Conservation (phyloP, 2,113 vertebrate species). For the Xiphophorus hellerii region DNA sequence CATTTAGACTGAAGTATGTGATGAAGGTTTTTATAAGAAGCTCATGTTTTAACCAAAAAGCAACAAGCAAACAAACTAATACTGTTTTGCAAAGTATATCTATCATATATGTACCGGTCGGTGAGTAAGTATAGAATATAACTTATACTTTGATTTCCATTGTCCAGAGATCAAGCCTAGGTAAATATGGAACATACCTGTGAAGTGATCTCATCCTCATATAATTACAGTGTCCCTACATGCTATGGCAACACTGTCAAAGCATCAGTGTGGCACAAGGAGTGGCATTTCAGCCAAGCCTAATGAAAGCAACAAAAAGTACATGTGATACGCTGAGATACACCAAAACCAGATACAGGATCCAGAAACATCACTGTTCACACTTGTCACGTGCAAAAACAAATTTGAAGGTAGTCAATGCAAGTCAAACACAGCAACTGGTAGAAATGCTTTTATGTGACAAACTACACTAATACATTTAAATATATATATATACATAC, state of each 20-base stretch:
- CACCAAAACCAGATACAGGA: neutral
- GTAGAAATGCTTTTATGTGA: neutral
- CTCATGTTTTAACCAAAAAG: no score
- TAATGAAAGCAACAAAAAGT: constrained; percentile 15
- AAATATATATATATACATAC: no score
- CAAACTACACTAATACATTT: neutral
- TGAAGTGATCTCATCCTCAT: constrained; percentile 29
- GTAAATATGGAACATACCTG: constrained; percentile 34
- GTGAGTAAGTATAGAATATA: neutral
- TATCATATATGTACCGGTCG: neutral
- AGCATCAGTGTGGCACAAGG: constrained; percentile 33
- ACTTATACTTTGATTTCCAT: neutral
- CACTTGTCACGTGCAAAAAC: neutral
- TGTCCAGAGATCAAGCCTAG: neutral
- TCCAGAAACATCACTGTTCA: neutral
- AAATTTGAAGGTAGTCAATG: neutral
- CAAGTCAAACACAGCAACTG: neutral
- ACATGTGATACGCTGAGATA: neutral
- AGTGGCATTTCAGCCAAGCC: constrained; percentile 50
- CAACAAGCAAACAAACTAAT: no score
- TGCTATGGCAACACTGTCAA: constrained; percentile 43
- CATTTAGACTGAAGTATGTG: no score
- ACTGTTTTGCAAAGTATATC: no score
- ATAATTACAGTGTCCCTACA: neutral
- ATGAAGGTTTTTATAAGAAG: no score